Evolutionary conservation across 2,113 vertebrate genomes (phyloP).

Genomic region (Myiopsitta monachus): DNA sequence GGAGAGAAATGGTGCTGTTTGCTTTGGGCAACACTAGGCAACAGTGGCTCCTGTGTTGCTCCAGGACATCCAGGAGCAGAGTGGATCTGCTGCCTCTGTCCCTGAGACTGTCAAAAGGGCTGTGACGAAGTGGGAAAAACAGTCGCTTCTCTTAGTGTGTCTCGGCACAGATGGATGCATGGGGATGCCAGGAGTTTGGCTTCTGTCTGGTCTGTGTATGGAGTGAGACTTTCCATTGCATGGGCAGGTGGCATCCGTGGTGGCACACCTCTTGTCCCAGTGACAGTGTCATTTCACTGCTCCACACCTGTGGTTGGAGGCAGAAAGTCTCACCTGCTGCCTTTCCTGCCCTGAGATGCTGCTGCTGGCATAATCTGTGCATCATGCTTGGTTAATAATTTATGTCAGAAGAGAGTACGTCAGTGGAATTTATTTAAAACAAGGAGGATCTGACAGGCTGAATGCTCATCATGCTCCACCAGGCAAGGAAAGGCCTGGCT

Average conservation of each 20-base stretch:
- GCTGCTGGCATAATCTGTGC: not conserved
- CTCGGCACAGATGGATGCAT: accelerated
- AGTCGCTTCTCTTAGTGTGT: not conserved
- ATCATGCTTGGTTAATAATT: not conserved
- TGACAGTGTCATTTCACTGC: not conserved
- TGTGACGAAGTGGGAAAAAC: not conserved
- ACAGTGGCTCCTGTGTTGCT: not conserved
- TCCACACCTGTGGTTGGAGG: not conserved
- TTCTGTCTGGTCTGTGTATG: not conserved
- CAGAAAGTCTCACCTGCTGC: not conserved
- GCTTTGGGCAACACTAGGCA: not conserved
- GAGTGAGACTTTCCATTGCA: not conserved
- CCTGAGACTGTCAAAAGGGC: not conserved
- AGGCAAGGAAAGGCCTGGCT: not conserved
- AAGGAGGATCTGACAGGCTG: not conserved
- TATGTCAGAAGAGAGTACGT: not conserved
- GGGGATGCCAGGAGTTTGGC: not conserved
- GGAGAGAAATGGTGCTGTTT: not conserved
- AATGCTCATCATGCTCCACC: not conserved
- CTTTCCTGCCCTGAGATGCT: not conserved
- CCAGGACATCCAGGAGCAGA: not conserved
- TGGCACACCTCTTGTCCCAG: not conserved
- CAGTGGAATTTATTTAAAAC: constrained; percentile 19
- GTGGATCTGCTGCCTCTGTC: not conserved
- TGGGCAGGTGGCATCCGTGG: not conserved